Evolutionary conservation across 2,888 invertebrate species (phyloP).

Genomic region (Cephalotes varians): DNA sequence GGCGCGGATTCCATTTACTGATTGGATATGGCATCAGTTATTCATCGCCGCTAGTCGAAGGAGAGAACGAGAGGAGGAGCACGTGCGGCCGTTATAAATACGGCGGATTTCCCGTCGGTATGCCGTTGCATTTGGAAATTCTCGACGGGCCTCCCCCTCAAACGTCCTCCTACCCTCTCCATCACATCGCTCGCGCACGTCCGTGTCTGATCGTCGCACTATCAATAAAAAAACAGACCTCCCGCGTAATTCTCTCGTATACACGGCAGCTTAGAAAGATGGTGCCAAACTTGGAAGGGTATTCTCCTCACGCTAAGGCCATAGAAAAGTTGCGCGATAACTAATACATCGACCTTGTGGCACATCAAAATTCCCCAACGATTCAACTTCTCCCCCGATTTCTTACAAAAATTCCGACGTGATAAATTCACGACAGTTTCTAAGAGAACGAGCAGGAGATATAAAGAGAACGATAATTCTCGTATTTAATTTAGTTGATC

Average conservation of each 20-base stretch:
- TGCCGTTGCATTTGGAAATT: slow-evolving; percentile 42
- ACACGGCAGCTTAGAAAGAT: neutral
- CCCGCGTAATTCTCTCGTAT: slow-evolving; percentile 2
- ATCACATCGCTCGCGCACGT: slow-evolving; percentile 40
- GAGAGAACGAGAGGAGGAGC: slow-evolving; percentile 36
- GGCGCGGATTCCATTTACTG: slow-evolving; percentile 55
- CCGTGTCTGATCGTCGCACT: slow-evolving; percentile 40
- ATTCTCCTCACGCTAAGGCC: slow-evolving; percentile 29
- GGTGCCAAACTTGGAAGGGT: slow-evolving; percentile 18
- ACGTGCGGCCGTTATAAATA: slow-evolving; percentile 52
- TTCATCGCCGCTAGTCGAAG: slow-evolving; percentile 44
- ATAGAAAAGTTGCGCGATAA: slow-evolving; percentile 34
- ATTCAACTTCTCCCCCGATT: neutral
- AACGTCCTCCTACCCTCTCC: neutral
- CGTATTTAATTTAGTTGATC: slow-evolving; percentile 5
- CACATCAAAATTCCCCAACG: slow-evolving; percentile 24
- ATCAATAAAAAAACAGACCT: slow-evolving; percentile 46
- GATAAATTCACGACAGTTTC: slow-evolving; percentile 27
- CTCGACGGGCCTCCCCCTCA: slow-evolving; percentile 34
- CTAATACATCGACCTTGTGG: slow-evolving; percentile 15
- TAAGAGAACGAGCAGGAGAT: neutral
- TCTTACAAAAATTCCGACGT: slow-evolving; percentile 7
- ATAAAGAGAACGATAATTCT: neutral
- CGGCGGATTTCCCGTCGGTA: slow-evolving; percentile 54
- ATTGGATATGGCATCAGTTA: slow-evolving; percentile 60